Evolutionary conservation across 2,888 invertebrate species (phyloP), one percentile per base, ranked within the genome.

Genomic region (Drosophila trichaetosa): DNA sequence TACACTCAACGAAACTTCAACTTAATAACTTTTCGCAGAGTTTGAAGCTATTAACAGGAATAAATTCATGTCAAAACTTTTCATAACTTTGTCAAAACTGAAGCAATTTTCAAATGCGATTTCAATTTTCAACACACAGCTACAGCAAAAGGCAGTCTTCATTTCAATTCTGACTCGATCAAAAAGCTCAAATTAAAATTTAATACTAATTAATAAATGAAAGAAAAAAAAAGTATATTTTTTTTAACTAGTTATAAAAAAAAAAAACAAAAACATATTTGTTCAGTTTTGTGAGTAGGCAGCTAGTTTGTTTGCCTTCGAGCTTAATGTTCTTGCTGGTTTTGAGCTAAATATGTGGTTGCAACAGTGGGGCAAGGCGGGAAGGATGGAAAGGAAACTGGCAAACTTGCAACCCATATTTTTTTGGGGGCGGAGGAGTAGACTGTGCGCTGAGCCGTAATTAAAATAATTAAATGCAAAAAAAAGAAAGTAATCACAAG

Each of bases 391-490:
- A 42, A 7, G 21, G 29, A 57, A 57, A 27, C 27, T 54, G 4
- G 49, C 34, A 46, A 42, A 40, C 61, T 38, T 56, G 56, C 38
- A 56, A 56, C 38, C n/a, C 38, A 21, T 34, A 34, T n/a, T 54
- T 61, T 2, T 61, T 2, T 61, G 0, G 6, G 24, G 16, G 46
- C 2, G 5, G 21, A 7, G 24, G 18, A 10, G 18, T 7, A n/a
- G 54, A 38, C 48, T 73, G 84, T 84, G 80, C 80, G 73, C 65
- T 82, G 80, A 71, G 74, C 42, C 87, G 88, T 92, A 91, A 91
- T 91, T 91, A 91, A 91, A 91, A 86, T 91, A 92, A 91, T 91
- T 91, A 91, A 91, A 91, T 89, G 87, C 72, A 64, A 78, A 87
- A 82, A 81, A 87, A 82, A 57, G 56, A 29, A 56, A 81, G 83